These are phyloP conservation scores for Sycobia sp. DNA, from an alignment of 1,140 invertebrate genomes.

Conservation along the genomic window DNA sequence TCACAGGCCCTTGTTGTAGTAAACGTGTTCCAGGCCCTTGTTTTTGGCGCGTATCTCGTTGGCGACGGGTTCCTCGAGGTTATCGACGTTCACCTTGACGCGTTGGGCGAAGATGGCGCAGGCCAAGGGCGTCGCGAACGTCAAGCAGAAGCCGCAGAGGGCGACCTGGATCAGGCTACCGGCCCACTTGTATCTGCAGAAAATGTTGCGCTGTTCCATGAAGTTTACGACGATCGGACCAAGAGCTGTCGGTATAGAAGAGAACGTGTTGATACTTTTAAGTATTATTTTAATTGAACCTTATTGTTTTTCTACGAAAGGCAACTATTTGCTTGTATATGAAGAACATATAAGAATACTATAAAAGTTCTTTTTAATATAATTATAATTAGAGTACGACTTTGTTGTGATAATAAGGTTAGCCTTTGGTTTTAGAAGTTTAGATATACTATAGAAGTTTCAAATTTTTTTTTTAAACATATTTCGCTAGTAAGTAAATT, in stretches of 20 bases:
- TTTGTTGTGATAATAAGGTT: too few species aligned
- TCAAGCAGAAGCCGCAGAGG: slow-evolving; percentile 75
- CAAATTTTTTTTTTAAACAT: too few species aligned
- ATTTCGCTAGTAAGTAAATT: too few species aligned
- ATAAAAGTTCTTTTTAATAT: too few species aligned
- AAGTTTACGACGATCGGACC: slow-evolving; percentile 73
- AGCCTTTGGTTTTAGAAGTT: too few species aligned
- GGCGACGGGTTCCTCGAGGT: slow-evolving; percentile 67
- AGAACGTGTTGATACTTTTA: too few species aligned
- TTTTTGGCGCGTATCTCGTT: slow-evolving; percentile 54
- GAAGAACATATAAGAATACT: too few species aligned
- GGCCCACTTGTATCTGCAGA: slow-evolving; percentile 64
- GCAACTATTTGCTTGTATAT: too few species aligned
- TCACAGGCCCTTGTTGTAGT: slow-evolving; percentile 69
- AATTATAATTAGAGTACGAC: too few species aligned
- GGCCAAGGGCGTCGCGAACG: slow-evolving; percentile 82
- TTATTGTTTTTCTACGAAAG: too few species aligned
- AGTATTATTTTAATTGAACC: too few species aligned
- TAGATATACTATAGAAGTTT: too few species aligned
- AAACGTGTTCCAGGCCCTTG: slow-evolving; percentile 60
- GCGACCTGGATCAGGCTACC: slow-evolving; percentile 69
- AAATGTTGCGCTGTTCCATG: slow-evolving; percentile 66
- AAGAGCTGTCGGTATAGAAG: slow-evolving; percentile 65
- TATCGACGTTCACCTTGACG: slow-evolving; percentile 65
- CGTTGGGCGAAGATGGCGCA: slow-evolving; percentile 82